Evolutionary conservation across 2,888 invertebrate species (phyloP).

Genomic region (Netelia fuscicornis): DNA sequence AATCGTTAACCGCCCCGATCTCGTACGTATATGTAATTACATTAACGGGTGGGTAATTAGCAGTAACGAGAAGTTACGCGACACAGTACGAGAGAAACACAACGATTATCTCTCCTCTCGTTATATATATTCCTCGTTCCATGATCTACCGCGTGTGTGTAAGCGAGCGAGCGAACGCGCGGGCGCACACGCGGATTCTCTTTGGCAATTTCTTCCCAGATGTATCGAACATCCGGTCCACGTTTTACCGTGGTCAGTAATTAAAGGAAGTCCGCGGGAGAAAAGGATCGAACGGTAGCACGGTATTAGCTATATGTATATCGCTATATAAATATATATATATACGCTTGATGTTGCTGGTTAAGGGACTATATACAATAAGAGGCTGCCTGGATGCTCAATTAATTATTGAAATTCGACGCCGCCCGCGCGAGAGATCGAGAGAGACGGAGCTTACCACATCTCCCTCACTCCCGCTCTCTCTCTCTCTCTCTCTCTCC

Average conservation of each 20-base stretch:
- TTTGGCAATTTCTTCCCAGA: constrained; percentile 52
- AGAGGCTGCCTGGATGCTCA: constrained; percentile 55
- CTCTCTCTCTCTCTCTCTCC: constrained; percentile 14
- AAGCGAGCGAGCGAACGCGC: background rate
- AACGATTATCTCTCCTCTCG: constrained; percentile 35
- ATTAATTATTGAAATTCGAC: constrained; percentile 72
- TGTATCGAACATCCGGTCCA: constrained; percentile 58
- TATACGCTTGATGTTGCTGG: constrained; percentile 12
- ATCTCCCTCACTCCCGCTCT: constrained; percentile 9
- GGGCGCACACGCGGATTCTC: constrained; percentile 4
- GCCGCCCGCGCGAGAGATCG: constrained; percentile 62
- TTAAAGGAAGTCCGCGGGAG: constrained; percentile 62
- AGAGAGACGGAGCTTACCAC: constrained; percentile 3
- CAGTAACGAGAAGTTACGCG: constrained; percentile 68
- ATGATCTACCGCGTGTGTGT: constrained; percentile 4
- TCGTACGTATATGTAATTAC: constrained; percentile 59
- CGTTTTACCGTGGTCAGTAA: constrained; percentile 58
- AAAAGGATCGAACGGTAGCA: constrained; percentile 56
- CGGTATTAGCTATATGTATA: constrained; percentile 31
- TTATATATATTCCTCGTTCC: constrained; percentile 39
- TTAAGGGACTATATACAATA: constrained; percentile 19
- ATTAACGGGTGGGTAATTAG: constrained; percentile 66
- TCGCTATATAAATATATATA: constrained; percentile 7
- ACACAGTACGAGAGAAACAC: constrained; percentile 44
- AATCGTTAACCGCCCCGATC: constrained; percentile 57